A percentile compares a stretch with the other conserved stretches of the same genome.
Conservation (phyloP, 2,888 invertebrate species). For the Tenthredo livida region DNA sequence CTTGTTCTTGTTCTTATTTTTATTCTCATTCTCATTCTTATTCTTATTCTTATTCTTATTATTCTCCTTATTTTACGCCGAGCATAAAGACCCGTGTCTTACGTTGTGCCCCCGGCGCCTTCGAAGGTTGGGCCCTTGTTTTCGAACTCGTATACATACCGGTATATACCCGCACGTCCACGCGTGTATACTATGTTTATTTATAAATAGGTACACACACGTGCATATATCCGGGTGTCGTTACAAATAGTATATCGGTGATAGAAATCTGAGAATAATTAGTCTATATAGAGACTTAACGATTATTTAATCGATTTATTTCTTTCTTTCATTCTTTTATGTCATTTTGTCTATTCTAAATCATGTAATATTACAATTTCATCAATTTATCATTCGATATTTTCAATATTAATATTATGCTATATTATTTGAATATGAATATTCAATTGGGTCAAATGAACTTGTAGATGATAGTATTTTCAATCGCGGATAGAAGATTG, state of each 20-base stretch:
- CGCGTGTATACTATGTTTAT: not conserved
- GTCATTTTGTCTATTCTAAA: not conserved
- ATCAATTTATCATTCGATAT: too few species aligned
- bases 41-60: too few species aligned
- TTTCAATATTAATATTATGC: too few species aligned
- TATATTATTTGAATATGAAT: too few species aligned
- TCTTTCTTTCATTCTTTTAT: not conserved
- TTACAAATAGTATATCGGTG: not conserved
- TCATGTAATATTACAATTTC: too few species aligned
- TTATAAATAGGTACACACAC: not conserved
- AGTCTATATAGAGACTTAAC: not conserved
- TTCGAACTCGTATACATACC: not conserved
- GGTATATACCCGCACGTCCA: not conserved
- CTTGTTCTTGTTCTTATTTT: not conserved
- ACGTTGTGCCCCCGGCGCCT: not conserved
- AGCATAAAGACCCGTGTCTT: not conserved
- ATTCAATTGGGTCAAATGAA: too few species aligned
- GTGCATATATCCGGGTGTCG: constrained; percentile 19
- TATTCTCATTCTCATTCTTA: not conserved
- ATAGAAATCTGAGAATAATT: constrained; percentile 12
- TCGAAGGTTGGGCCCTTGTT: constrained; percentile 35
- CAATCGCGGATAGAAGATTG: too few species aligned
- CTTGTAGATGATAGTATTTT: too few species aligned
- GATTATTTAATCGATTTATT: not conserved
- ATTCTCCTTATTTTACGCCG: not conserved